Conservation (phyloP, 2,888 invertebrate genomes). For the Nudaria mundana region DNA sequence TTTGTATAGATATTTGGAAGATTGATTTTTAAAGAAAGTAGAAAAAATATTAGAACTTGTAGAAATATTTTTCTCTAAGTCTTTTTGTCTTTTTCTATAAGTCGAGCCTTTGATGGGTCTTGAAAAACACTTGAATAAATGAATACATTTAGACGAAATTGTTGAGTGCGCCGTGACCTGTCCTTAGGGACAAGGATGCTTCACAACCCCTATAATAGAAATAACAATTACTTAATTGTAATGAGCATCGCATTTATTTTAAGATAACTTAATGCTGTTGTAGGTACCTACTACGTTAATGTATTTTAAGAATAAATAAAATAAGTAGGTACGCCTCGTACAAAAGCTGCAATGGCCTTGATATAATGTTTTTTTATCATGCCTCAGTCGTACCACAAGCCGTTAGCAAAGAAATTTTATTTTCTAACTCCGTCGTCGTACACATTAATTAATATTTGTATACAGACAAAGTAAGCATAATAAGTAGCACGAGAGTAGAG, state of each 20-base stretch:
- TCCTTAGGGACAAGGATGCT: conserved; percentile 20
- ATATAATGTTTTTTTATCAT: conserved; percentile 7
- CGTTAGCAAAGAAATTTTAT: conserved; percentile 1
- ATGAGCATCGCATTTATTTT: conserved; percentile 14
- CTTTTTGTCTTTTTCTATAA: too few species aligned
- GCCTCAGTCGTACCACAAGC: neutral
- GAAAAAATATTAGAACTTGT: conserved; percentile 37
- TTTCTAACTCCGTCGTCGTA: too few species aligned
- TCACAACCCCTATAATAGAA: conserved; percentile 20
- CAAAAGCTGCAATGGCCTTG: conserved; percentile 16
- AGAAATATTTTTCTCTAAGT: conserved; percentile 38
- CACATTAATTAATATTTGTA: too few species aligned
- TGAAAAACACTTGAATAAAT: conserved; percentile 42
- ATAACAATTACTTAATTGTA: conserved; percentile 26
- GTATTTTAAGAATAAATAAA: neutral
- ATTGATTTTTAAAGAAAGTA: conserved; percentile 27
- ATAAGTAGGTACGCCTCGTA: conserved; percentile 7
- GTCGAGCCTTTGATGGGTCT: conserved; percentile 36
- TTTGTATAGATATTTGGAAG: conserved; percentile 44
- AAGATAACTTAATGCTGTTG: too few species aligned
- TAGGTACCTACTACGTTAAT: too few species aligned
- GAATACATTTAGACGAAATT: conserved; percentile 42
- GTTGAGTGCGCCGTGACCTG: conserved; percentile 22
- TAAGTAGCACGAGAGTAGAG: too few species aligned
- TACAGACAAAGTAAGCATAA: too few species aligned